Evolutionary conservation across 30 jellyfish, hydroid and myxozoan genomes (phyloP), one percentile per base, ranked within the genome.

Genomic region (Hydractinia symbiolongicarpus): DNA sequence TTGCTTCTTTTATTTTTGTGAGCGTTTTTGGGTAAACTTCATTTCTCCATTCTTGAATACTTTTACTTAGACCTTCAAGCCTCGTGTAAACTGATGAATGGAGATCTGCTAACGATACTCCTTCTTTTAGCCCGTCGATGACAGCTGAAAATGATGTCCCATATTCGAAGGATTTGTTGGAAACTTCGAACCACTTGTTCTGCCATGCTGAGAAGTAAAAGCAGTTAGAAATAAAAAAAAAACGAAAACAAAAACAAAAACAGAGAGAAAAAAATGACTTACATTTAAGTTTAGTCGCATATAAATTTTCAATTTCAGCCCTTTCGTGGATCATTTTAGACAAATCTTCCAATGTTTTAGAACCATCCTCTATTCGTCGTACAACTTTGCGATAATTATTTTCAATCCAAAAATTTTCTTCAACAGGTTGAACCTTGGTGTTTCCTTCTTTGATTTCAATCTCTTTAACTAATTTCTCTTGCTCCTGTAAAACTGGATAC

Each of bases 261-360:
- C 13, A 68, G 13, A 68, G n/a, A 11, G 69, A 58, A 11, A 11
- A 58, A 30, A 30, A 30, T 30, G 44, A 30, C 19, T 58, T 72
- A 90, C 97, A 95, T 86, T 90, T 90, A 66, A 90, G 90, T 72
- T 90, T 90, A 82, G 81, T 85, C 13, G 95, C 97, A 81, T 85
- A 90, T 16, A 90, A 53, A 61, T 82, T 85, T 72, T 90, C 97
- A 11, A 90, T 90, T 66, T 84, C 97, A 50, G 95, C 93, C 73
- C 97, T 85, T 57, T 90, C 97, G 1, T 81, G 81, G 70, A 90
- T 77, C 97, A 90, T 90, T 64, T 79, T 88, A 56, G 96, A 66
- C 30, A 90, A 62, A 70, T 90, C 97, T 5, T 90, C 97, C 49
- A 93, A 79, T 6, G 83, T 75, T 64, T 78, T 86, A 16, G 90